Evolutionary conservation across 2,888 invertebrate genomes (phyloP).

Genomic region (Ormyrus labotus): DNA sequence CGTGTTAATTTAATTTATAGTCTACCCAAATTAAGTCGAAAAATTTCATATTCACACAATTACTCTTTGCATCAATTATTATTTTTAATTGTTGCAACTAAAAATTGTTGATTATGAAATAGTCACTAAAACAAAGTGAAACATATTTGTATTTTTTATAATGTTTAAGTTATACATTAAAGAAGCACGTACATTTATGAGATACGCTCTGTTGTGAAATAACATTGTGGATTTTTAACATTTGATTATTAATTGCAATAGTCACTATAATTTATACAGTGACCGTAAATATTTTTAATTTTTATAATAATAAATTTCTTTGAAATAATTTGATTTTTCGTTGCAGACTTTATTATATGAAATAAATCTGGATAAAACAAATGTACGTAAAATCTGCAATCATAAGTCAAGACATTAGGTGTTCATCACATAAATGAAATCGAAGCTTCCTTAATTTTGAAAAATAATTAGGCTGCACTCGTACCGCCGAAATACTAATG

Average conservation of each 20-base stretch:
- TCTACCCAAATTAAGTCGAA: slow-evolving; percentile 38
- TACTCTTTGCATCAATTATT: slow-evolving; percentile 33
- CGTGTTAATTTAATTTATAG: slow-evolving; percentile 50
- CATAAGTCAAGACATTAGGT: slow-evolving; percentile 29
- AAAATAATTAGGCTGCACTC: slow-evolving; percentile 41
- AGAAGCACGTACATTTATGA: slow-evolving; percentile 49
- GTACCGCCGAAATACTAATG: slow-evolving; percentile 38
- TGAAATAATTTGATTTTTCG: neutral
- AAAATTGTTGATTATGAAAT: slow-evolving; percentile 36
- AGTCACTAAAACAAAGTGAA: slow-evolving; percentile 35
- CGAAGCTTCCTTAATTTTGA: slow-evolving; percentile 41
- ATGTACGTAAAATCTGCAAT: slow-evolving; percentile 45
- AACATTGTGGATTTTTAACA: slow-evolving; percentile 46
- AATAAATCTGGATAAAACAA: neutral
- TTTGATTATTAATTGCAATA: neutral
- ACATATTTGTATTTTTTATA: slow-evolving; percentile 56
- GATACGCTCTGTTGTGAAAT: slow-evolving; percentile 35
- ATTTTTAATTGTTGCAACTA: slow-evolving; percentile 26
- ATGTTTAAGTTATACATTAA: slow-evolving; percentile 48
- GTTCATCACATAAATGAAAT: slow-evolving; percentile 42
- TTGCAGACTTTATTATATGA: neutral
- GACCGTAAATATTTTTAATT: neutral
- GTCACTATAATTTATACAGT: neutral
- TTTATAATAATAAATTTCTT: neutral
- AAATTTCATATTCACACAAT: slow-evolving; percentile 37